A percentile compares a stretch with the other conserved stretches of the same genome.
Conservation (phyloP, 2,888 invertebrate genomes). For the Shargacucullia verbasci region DNA sequence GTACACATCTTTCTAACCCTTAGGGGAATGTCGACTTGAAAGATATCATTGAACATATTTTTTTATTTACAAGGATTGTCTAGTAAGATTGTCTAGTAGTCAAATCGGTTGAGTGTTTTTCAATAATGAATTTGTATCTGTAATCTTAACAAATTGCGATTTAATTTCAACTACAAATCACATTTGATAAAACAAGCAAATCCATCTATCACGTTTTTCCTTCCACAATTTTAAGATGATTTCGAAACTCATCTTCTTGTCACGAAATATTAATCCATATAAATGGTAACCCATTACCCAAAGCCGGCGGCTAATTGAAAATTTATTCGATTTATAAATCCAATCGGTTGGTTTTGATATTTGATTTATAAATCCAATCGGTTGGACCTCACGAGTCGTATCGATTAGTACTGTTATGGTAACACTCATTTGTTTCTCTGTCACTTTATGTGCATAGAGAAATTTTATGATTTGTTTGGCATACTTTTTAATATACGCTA, state of each 20-base stretch:
- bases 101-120: too few relatives aligned
- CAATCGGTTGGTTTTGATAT: constrained; percentile 54
- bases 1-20: too few relatives aligned
- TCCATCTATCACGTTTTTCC: not conserved
- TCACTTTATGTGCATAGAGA: constrained; percentile 46
- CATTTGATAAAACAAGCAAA: not conserved
- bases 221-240: constrained; percentile 15
- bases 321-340: constrained; percentile 67
- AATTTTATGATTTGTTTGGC: constrained; percentile 42
- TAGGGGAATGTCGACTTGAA: too few relatives aligned
- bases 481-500: constrained; percentile 13
- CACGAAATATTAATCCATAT: constrained; percentile 56
- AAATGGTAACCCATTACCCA: constrained; percentile 57
- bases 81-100: too few relatives aligned
- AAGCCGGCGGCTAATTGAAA: constrained; percentile 57
- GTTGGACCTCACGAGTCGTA: constrained; percentile 59
- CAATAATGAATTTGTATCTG: too few relatives aligned
- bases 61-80: too few relatives aligned
- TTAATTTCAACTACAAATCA: not conserved
- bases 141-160: too few relatives aligned
- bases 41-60: too few relatives aligned
- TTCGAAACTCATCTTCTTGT: constrained; percentile 46
- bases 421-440: constrained; percentile 55
- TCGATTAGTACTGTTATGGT: constrained; percentile 55
- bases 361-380: constrained; percentile 65